These are phyloP conservation scores for Mionectes macconnelli DNA, from an alignment of 2,113 vertebrate species.

Conservation along the genomic window DNA sequence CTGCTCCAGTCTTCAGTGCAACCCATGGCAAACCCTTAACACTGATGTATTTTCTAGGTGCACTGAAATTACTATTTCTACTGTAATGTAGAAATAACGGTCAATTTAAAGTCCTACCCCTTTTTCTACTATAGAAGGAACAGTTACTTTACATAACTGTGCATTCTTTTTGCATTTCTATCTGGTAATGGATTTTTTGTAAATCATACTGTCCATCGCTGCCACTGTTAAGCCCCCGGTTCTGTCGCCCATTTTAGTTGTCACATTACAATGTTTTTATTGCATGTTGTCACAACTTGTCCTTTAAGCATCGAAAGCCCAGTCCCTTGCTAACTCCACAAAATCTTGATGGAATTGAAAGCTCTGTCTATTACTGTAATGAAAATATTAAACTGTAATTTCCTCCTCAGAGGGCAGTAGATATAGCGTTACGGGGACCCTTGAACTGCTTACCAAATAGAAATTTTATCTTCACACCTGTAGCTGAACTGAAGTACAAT, in stretches of 20 bases:
- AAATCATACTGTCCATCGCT: not conserved
- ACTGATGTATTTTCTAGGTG: not conserved
- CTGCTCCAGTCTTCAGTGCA: not conserved
- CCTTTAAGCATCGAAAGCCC: not conserved
- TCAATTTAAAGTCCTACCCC: not conserved
- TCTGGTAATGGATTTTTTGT: not conserved
- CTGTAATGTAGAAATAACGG: not conserved
- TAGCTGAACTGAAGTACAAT: not conserved
- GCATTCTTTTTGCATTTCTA: not conserved
- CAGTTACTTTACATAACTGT: not conserved
- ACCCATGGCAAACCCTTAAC: not conserved
- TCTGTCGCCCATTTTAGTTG: not conserved
- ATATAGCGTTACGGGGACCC: not conserved
- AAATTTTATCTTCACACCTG: not conserved
- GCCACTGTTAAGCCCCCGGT: not conserved
- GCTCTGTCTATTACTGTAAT: not conserved
- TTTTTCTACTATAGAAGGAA: not conserved
- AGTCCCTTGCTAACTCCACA: not conserved
- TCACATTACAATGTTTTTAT: not conserved
- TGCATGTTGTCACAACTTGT: not conserved
- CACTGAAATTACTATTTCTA: not conserved
- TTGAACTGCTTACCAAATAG: not conserved
- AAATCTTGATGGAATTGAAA: not conserved
- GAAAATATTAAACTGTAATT: constrained; percentile 1
- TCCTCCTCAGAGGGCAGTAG: not conserved